Base-by-base conservation (phyloP, 2,113 vertebrate genomes). In the Scopus umbretta region DNA sequence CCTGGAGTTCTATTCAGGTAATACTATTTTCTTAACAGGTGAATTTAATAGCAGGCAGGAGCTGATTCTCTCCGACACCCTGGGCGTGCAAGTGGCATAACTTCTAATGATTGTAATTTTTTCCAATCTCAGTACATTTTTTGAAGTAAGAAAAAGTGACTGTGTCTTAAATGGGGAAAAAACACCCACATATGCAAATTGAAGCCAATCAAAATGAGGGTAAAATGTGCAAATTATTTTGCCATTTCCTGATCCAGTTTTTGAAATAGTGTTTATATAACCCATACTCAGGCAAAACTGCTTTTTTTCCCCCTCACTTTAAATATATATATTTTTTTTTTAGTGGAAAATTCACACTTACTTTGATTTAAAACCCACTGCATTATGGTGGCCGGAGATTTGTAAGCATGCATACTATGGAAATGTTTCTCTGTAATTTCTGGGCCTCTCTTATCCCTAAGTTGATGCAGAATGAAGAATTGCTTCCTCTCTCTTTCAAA, bases 121-220 rank as follows among this genome's bases (percentile, higher is more conserved):
- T 86, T 93, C 55, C n/a, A 67, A 43, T 88, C 85, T 91, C 52
- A 71, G 56, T 63, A 40, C 12, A 17, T 67, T 79, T 38, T 84
- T 89, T 91, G n/a, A 87, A 74, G 53, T 56, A 80, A 91, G 68
- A 86, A 79, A 89, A 10, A 62, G 13, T 84, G 20, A 14, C 5
- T 2, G 34, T 70, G 29, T 42, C 59, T 84, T 87, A 78, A 88
- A 61, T 56, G 12, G 55, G 11, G 15, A 8, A 72, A 93, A 82
- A 72, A 13, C 0, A 2, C 0, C 2, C 47, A 83, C 32, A 74
- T 5, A 15, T n/a, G 25, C 7, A 78, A 67, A 74, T 42, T 20
- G 42, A 85, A 78, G 29, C 13, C 74, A 42, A 71, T 81, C 20
- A 92, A 87, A 96, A 79, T 2, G 3, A 74, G 38, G 10, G 43